Evolutionary conservation across 2,113 vertebrate genomes (phyloP).

Genomic region (Xerus inauris): DNA sequence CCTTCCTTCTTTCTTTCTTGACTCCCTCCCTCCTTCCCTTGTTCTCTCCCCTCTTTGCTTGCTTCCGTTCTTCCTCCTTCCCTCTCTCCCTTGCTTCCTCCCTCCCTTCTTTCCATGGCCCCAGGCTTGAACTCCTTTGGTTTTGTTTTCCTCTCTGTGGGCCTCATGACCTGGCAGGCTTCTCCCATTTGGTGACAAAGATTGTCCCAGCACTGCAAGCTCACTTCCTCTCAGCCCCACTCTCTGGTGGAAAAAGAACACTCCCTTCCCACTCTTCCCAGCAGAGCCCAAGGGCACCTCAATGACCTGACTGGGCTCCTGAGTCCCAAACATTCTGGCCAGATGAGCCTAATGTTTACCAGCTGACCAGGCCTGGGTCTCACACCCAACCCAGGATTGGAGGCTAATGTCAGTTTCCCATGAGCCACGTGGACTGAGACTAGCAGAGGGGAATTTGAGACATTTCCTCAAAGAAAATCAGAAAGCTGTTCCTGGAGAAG

Average conservation of each 20-base stretch:
- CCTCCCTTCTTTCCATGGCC: background rate
- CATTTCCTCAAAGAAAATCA: conserved; percentile 59
- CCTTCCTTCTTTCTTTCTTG: background rate
- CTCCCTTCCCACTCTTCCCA: background rate
- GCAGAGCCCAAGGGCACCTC: background rate
- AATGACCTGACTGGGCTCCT: background rate
- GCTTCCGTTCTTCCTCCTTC: too few species aligned
- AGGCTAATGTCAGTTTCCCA: background rate
- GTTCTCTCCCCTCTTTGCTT: background rate
- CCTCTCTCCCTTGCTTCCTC: too few species aligned
- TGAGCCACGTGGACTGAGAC: background rate
- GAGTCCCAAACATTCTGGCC: background rate
- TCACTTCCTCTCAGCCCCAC: background rate
- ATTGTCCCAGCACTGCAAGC: background rate
- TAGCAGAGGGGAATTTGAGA: background rate
- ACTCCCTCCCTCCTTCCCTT: background rate
- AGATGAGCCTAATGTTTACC: background rate
- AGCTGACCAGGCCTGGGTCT: background rate
- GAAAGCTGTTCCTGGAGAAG: conserved; percentile 30
- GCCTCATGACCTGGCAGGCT: background rate
- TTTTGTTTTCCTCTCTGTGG: background rate
- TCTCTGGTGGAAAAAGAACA: background rate
- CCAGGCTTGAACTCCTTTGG: background rate
- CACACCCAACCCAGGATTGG: background rate
- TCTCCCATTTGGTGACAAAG: background rate